Evolutionary conservation across 2,888 invertebrate species (phyloP).

Genomic region (Stenotaenia linearis): DNA sequence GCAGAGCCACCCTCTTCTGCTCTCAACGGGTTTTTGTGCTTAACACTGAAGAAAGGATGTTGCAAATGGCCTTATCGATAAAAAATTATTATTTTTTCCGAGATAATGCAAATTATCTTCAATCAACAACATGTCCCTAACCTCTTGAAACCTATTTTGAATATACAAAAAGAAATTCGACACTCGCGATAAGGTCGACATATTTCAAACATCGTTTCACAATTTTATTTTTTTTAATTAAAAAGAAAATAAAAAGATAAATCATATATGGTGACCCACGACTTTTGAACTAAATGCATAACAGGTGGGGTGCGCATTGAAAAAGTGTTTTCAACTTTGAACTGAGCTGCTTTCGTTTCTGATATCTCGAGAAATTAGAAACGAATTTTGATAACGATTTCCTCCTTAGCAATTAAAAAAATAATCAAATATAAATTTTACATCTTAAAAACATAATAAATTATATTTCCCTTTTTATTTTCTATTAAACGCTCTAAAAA

Average conservation of each 20-base stretch:
- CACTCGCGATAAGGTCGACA: not conserved
- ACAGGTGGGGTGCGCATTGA: conserved; percentile 12
- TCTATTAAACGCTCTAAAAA: not conserved
- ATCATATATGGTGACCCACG: conserved; percentile 3
- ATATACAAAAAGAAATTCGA: conserved; percentile 5
- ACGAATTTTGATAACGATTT: conserved; percentile 7
- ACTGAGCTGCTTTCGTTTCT: conserved; percentile 18
- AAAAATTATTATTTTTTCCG: not conserved
- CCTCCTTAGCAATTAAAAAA: not conserved
- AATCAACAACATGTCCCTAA: not conserved
- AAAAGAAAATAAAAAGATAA: not conserved
- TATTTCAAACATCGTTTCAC: not conserved
- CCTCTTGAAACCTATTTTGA: not conserved
- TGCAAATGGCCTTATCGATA: not conserved
- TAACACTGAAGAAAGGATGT: not conserved
- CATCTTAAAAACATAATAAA: not conserved
- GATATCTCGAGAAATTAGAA: conserved; percentile 16
- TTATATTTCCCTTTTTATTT: not conserved
- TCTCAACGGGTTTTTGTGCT: conserved; percentile 18
- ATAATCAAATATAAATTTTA: not conserved
- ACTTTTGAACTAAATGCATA: not conserved
- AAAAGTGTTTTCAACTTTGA: conserved; percentile 17
- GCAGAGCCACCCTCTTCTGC: not conserved
- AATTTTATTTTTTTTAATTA: not conserved
- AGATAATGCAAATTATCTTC: not conserved